Percentiles rank a stretch among this genome's conserved stretches.
These are phyloP conservation scores for Tonatia bakeri DNA, from an alignment of 2,113 vertebrate species.

Conservation along the genomic window DNA sequence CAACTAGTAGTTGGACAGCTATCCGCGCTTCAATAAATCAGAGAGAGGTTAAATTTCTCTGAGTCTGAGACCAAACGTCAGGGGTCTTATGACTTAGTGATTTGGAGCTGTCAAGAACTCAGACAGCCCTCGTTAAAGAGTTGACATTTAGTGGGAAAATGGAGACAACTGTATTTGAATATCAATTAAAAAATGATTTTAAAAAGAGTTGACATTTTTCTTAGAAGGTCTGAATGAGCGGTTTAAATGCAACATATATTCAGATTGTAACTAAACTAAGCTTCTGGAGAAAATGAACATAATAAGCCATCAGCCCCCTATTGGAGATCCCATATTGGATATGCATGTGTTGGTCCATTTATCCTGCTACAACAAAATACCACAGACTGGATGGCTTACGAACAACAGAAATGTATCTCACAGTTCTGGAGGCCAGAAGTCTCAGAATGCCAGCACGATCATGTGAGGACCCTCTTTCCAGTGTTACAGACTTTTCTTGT, in stretches of 20 bases:
- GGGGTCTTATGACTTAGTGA: neutral
- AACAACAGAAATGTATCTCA: neutral
- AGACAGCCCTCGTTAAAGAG: neutral
- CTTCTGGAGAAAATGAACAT: neutral
- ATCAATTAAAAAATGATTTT: too few species aligned
- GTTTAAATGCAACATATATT: neutral
- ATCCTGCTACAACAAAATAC: neutral
- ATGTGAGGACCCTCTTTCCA: neutral
- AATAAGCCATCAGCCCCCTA: neutral
- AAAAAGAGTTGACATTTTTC: neutral
- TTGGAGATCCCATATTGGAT: neutral
- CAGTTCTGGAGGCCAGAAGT: neutral
- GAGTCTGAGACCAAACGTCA: neutral
- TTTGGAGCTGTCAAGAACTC: neutral
- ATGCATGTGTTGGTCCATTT: neutral
- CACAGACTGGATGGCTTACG: neutral
- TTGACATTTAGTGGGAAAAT: neutral
- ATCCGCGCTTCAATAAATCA: constrained; percentile 3
- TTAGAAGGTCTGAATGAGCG: neutral
- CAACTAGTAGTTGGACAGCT: neutral
- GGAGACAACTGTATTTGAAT: too few species aligned
- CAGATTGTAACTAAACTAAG: neutral
- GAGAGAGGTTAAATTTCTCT: neutral
- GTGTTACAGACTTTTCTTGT: neutral
- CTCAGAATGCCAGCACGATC: neutral